Evolutionary conservation across 2,113 vertebrate species (phyloP).

Genomic region (Stomatorhinus ivindoensis): DNA sequence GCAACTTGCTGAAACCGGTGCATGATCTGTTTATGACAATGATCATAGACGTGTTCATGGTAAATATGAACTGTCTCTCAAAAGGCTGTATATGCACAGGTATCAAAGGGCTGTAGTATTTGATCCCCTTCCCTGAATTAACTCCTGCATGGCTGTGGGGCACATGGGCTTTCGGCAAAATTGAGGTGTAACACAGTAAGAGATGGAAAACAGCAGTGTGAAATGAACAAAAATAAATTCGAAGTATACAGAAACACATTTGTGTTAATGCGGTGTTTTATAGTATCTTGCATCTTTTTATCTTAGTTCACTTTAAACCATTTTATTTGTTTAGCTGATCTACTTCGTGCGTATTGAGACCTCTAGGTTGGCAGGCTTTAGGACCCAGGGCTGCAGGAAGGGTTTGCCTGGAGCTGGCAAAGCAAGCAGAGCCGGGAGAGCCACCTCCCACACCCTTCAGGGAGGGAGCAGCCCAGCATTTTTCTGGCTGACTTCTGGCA

Average conservation of each 20-base stretch:
- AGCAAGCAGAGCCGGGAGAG: conserved; percentile 14
- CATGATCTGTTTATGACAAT: neutral
- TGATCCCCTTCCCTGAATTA: neutral
- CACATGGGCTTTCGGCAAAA: neutral
- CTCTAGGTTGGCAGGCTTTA: conserved; percentile 32
- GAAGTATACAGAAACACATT: neutral
- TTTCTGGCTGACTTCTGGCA: conserved; percentile 15
- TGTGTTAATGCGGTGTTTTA: neutral
- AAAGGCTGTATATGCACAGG: neutral
- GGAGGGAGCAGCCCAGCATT: conserved; percentile 53
- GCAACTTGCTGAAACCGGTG: neutral
- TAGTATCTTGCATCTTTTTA: neutral
- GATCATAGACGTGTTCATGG: neutral
- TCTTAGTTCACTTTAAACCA: neutral
- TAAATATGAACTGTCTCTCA: neutral
- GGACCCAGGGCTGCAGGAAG: conserved; percentile 51
- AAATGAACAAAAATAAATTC: neutral
- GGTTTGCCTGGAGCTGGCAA: neutral
- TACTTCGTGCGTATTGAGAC: neutral
- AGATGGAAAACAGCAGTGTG: neutral
- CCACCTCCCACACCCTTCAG: conserved; percentile 52
- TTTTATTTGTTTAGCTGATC: neutral
- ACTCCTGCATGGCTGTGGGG: neutral
- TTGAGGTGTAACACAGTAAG: neutral
- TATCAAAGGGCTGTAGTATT: neutral